Evolutionary conservation across 2,888 invertebrate genomes (phyloP).

Genomic region (Trachelus iudaicus): DNA sequence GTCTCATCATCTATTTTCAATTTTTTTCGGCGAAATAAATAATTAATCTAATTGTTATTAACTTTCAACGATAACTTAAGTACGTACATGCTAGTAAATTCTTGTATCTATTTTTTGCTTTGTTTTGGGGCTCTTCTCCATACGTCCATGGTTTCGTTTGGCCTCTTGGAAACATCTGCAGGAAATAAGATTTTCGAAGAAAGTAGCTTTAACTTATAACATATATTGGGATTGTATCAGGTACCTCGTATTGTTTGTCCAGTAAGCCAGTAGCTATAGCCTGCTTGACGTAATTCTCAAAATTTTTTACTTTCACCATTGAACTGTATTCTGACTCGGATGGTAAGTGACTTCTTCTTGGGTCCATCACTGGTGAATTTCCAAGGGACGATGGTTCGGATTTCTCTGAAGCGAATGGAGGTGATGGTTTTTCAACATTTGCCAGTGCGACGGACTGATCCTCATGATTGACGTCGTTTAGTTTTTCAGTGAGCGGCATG

Average conservation of each 20-base stretch:
- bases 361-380: too few relatives aligned
- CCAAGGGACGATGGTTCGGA: too few relatives aligned
- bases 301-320: slow-evolving; percentile 54
- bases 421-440: too few relatives aligned
- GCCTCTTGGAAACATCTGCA: slow-evolving; percentile 62
- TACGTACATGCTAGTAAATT: slow-evolving; percentile 67
- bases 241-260: slow-evolving; percentile 55
- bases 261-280: slow-evolving; percentile 54
- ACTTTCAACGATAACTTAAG: background rate
- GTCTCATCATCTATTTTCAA: slow-evolving; percentile 64
- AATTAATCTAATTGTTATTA: slow-evolving; percentile 1
- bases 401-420: too few relatives aligned
- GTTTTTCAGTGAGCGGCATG: too few relatives aligned
- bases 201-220: background rate
- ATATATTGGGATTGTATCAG: too few relatives aligned
- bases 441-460: too few relatives aligned
- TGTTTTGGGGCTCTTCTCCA: slow-evolving; percentile 63
- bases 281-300: slow-evolving; percentile 60
- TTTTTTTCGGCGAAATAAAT: slow-evolving; percentile 1
- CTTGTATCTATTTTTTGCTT: slow-evolving; percentile 65
- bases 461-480: too few relatives aligned
- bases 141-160: slow-evolving; percentile 60
- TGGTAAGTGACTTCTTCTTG: too few relatives aligned
- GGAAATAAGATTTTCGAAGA: background rate
- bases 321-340: slow-evolving; percentile 1